Evolutionary conservation across 2,888 invertebrate species (phyloP), one percentile per base, ranked within the genome.

Genomic region (Acleris cristana): DNA sequence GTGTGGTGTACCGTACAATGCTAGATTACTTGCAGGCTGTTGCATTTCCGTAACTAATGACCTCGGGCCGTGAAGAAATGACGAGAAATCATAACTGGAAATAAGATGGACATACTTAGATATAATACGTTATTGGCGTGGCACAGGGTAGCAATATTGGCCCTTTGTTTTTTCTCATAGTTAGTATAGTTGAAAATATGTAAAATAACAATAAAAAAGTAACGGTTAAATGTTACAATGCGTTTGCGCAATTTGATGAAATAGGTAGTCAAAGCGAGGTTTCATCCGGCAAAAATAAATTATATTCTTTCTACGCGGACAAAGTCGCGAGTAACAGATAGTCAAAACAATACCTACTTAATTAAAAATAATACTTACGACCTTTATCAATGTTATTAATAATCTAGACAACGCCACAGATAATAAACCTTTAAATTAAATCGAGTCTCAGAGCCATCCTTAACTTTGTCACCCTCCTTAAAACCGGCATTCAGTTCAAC

Each of bases 41-140:
- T 67, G 62, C 67, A 63, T 62, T 63, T 63, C 63, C 63, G 62
- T 66, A 54, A 67, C 62, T 67, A 63, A 67, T 67, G 62, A 30
- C 52, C 45, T 54, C 55, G 60, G 64, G 44, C 59, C 60, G 60
- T 65, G 51, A 56, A 57, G 61, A 58, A 48, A 48, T 48, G 23
- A 56, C 21, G 44, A 8, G 16, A 21, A 21, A 21, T 40, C 44
- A 44, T 21, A 56, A 56, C 23, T 56, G 44, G 7, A 56, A 18
- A 26, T 40, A 40, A 4, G 40, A 40, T 40, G 18, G 4, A 48
- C 10, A 26, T 26, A 48, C 48, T 7, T 48, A 48, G 18, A 48
- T 48, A 45, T 45, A 45, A n/a, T n/a, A 45, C 45, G 2, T n/a
- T 16, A 40, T 40, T 40, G 40, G 40, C 40, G 40, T 40, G 40